Conservation (phyloP, 1,140 invertebrate genomes). For the Heterodera carotae region DNA sequence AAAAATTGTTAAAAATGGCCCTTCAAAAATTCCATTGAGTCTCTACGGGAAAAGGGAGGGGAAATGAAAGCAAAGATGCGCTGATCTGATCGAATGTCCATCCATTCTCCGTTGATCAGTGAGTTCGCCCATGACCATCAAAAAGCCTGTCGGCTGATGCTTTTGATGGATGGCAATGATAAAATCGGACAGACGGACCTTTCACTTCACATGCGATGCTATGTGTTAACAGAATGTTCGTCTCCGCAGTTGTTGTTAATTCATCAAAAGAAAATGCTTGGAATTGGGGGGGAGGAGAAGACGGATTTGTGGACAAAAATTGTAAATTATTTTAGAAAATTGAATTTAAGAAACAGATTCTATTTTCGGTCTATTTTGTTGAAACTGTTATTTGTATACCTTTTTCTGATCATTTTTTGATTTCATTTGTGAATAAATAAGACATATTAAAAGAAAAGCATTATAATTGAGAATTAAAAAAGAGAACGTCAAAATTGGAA, state of each 20-base stretch:
- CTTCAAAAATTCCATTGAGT: background rate
- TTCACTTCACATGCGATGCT: background rate
- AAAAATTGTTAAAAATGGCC: background rate
- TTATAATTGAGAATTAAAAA: too few relatives aligned
- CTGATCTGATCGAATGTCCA: too few relatives aligned
- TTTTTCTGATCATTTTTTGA: too few relatives aligned
- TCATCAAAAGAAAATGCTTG: background rate
- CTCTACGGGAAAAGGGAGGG: background rate
- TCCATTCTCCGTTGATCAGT: background rate
- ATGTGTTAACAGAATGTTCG: background rate
- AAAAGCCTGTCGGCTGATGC: background rate
- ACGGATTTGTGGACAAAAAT: background rate
- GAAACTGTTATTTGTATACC: too few relatives aligned
- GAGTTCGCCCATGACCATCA: background rate
- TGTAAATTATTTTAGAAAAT: too few relatives aligned
- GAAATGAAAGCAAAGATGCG: too few relatives aligned
- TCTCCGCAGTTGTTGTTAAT: background rate
- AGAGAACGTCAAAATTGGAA: background rate
- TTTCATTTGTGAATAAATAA: too few relatives aligned
- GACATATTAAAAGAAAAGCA: too few relatives aligned
- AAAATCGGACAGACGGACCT: background rate
- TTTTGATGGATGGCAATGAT: background rate
- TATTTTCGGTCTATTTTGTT: too few relatives aligned
- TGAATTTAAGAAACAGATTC: too few relatives aligned
- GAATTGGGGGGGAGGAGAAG: background rate